A percentile compares a stretch with the other conserved stretches of the same genome.
These are phyloP conservation scores for Oreohelix idahoensis DNA, from an alignment of 1,140 invertebrate genomes.

Conservation along the genomic window DNA sequence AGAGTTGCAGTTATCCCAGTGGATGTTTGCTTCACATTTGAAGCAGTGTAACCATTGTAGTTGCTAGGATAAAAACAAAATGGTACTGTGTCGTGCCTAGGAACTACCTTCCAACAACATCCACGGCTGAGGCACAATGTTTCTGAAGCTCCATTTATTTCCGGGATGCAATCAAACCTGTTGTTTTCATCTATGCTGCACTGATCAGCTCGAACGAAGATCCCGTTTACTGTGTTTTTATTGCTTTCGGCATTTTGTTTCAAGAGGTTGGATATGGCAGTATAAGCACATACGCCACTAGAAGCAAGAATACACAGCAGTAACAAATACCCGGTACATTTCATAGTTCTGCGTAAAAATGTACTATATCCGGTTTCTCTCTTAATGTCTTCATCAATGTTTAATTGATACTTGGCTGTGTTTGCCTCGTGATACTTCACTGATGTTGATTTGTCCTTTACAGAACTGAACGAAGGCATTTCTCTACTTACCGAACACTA, in stretches of 20 bases:
- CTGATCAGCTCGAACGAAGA: neutral
- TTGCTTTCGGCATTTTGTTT: neutral
- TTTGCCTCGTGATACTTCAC: neutral
- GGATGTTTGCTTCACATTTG: slow-evolving; percentile 31
- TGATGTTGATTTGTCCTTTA: neutral
- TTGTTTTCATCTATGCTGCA: slow-evolving; percentile 30
- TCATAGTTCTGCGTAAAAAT: neutral
- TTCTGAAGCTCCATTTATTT: slow-evolving; percentile 76
- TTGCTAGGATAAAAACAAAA: slow-evolving; percentile 57
- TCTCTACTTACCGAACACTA: too few species aligned
- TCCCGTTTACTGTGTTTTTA: neutral
- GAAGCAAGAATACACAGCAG: neutral
- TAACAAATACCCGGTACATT: neutral
- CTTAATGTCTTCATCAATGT: neutral
- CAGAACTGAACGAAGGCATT: neutral
- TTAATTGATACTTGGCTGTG: neutral
- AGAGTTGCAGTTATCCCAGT: slow-evolving; percentile 46
- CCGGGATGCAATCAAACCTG: slow-evolving; percentile 84
- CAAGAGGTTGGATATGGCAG: neutral
- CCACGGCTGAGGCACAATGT: slow-evolving; percentile 80
- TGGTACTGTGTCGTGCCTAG: slow-evolving; percentile 39
- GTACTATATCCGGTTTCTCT: neutral
- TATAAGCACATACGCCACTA: neutral
- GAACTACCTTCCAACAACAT: slow-evolving; percentile 78
- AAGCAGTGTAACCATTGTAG: slow-evolving; percentile 52